Evolutionary conservation across 2,113 vertebrate genomes (phyloP).

Genomic region (Leucosticte australis): DNA sequence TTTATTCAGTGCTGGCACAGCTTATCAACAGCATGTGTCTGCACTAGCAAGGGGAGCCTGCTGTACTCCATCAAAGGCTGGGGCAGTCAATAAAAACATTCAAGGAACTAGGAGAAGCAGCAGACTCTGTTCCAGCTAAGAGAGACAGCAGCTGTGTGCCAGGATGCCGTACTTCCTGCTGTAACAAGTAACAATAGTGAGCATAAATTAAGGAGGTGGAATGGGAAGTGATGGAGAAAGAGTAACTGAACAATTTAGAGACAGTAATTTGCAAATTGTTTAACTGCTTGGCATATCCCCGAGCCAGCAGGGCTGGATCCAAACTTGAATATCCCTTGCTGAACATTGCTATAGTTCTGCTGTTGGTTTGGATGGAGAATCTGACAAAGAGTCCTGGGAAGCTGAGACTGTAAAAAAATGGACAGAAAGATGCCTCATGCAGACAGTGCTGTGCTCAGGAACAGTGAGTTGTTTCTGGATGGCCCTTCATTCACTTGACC

Average conservation of each 20-base stretch:
- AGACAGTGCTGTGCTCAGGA: background rate
- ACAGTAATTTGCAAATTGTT: slow-evolving; percentile 25
- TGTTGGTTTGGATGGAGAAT: background rate
- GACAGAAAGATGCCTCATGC: background rate
- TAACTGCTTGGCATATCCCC: background rate
- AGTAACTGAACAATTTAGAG: slow-evolving; percentile 1
- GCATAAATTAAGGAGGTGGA: slow-evolving; percentile 13
- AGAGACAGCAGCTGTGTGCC: slow-evolving; percentile 22
- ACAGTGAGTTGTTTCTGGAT: background rate
- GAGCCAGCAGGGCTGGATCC: background rate
- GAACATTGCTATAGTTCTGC: background rate
- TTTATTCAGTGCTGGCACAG: slow-evolving; percentile 38
- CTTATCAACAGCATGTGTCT: slow-evolving; percentile 43
- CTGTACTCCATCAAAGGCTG: slow-evolving; percentile 38
- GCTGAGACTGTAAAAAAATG: background rate
- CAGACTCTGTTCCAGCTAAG: background rate
- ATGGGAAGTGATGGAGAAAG: slow-evolving; percentile 12
- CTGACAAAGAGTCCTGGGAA: background rate
- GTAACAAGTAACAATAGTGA: background rate
- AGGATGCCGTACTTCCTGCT: background rate
- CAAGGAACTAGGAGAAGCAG: slow-evolving; percentile 14
- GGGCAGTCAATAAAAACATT: slow-evolving; percentile 28
- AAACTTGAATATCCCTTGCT: background rate
- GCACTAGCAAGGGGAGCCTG: background rate
- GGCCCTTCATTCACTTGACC: background rate